A percentile compares a stretch with the other conserved stretches of the same genome.
phyloP scores from a whole-genome alignment of 2,113 vertebrate genomes.

The Pongo abelii region DNA sequence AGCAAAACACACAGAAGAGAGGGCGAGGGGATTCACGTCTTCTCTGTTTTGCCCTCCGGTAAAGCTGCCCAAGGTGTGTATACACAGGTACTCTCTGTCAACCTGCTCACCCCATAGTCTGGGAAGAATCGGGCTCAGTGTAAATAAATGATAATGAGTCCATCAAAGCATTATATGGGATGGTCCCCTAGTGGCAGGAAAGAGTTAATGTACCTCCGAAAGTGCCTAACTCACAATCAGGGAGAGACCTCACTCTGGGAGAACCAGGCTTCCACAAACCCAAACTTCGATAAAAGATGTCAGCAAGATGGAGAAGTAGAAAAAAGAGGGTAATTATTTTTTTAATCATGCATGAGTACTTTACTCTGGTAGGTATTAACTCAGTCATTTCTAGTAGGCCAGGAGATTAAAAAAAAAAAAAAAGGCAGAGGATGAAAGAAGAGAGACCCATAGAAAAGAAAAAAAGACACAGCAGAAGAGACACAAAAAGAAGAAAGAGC shows the following conservation, averaged over 20 bases:
- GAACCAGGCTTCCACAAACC: neutral
- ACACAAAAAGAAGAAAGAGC: slow-evolving; percentile 55
- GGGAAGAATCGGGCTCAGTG: slow-evolving; percentile 39
- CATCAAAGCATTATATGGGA: slow-evolving; percentile 3
- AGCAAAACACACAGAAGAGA: neutral
- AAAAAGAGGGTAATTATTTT: slow-evolving; percentile 52
- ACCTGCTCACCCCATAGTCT: neutral
- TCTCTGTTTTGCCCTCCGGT: neutral
- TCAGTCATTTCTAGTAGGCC: slow-evolving; percentile 51
- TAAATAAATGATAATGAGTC: slow-evolving; percentile 21
- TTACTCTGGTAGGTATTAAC: slow-evolving; percentile 40
- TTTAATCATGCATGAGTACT: slow-evolving; percentile 33
- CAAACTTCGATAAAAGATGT: slow-evolving; percentile 41
- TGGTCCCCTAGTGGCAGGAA: slow-evolving; percentile 27
- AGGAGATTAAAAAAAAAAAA: slow-evolving; percentile 39
- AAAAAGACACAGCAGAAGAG: slow-evolving; percentile 58
- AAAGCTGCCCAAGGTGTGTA: neutral
- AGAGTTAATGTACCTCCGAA: slow-evolving; percentile 43
- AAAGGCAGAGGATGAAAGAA: slow-evolving; percentile 67
- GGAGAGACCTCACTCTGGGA: neutral
- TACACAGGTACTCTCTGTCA: neutral
- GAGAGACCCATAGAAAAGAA: slow-evolving; percentile 50
- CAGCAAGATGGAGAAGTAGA: neutral
- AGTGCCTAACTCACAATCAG: neutral
- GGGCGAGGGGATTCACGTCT: accelerated